Base-by-base conservation (phyloP, 2,888 invertebrate genomes). In the Salticus scenicus region DNA sequence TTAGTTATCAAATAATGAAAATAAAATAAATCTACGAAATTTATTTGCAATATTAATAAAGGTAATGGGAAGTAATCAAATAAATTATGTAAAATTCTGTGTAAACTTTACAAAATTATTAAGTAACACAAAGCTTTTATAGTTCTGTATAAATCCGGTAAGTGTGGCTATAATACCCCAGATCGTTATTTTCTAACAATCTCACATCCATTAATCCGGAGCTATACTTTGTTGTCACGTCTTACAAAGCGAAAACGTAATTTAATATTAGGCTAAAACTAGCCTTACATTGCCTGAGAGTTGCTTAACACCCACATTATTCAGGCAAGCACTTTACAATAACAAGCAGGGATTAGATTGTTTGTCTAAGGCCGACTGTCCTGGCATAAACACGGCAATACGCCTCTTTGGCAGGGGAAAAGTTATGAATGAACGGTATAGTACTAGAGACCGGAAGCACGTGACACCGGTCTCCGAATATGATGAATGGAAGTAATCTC, bases 401-500 rank as follows among this genome's bases (percentile, higher is more conserved):
- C 74, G 74, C 57, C 74, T 37, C 57, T 33, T 69, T 70, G 27
- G 31, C 70, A 37, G 67, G 67, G 33, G 57, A 20, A 41, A 63
- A 27, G 33, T 73, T 67, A 70, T 81, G 81, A 81, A 81, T 81
- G 81, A 70, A 31, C 17, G 70, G 42, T 24, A 64, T 79, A 37
- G 69, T 63, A 64, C 69, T 47, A 27, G 67, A 12, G 28, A 28
- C 75, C 82, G 82, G 82, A 83, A 83, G 72, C 82, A 83, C 82
- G 82, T 83, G 82, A 71, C 74, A 41, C 41, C 47, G 17, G 64
- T 63, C 66, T 57, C 66, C 70, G 74, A 70, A 71, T 7, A 77
- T 84, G 83, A 84, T 78, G 77, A 78, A 78, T 84, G 77, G 57
- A 73, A 69, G 73, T 84, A 84, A 84, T 84, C 83, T 84, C 77